A percentile compares a stretch with the other conserved stretches of the same genome.
Evolutionary conservation across 2,797 vertebrate species (phyloP).

Genomic region (Borostomias antarcticus): DNA sequence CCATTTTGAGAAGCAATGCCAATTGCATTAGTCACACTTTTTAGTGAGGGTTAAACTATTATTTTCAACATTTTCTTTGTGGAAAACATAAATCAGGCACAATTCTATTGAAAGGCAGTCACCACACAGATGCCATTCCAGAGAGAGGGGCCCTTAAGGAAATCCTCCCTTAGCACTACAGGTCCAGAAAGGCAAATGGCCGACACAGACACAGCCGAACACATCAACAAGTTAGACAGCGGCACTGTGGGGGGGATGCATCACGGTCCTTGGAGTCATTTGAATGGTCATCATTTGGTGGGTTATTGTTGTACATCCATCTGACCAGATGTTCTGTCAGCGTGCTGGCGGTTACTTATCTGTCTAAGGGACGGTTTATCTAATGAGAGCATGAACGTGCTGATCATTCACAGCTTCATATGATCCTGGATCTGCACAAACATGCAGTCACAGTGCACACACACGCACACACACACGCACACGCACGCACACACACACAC

Average conservation of each 20-base stretch:
- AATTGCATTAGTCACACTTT: too few species aligned
- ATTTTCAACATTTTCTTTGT: neutral
- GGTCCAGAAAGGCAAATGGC: neutral
- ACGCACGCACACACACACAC: neutral
- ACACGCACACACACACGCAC: neutral
- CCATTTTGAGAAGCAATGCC: too few species aligned
- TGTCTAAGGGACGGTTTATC: neutral
- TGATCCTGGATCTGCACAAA: neutral
- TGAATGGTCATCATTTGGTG: too few species aligned
- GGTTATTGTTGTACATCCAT: neutral
- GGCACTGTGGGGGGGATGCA: neutral
- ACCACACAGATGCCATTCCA: neutral
- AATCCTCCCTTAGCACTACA: neutral
- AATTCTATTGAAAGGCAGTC: neutral
- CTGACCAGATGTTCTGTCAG: neutral
- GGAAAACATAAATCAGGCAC: neutral
- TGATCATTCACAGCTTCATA: neutral
- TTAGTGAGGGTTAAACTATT: neutral
- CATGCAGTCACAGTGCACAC: neutral
- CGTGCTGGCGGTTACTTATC: neutral
- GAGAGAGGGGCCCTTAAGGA: neutral
- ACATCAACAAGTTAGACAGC: neutral
- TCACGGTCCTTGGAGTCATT: neutral
- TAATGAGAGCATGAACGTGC: constrained; percentile 1
- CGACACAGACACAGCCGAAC: neutral